A percentile compares a stretch with the other conserved stretches of the same genome.
Conservation (phyloP, 2,888 invertebrate species). For the Pinctada fucata region DNA sequence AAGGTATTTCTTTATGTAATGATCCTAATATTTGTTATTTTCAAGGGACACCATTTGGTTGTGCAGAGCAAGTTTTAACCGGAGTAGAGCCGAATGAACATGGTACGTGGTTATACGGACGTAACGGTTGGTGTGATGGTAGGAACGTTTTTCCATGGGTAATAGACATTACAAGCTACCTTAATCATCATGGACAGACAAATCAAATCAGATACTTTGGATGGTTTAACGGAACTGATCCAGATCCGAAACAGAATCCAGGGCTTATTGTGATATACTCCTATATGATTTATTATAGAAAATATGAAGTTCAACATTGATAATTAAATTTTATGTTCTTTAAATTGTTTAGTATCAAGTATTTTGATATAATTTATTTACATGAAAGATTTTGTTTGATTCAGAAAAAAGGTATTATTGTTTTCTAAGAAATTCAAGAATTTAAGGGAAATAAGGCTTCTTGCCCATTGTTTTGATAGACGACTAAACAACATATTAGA, state of each 20-base stretch:
- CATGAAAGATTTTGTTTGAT: no score
- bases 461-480: no score
- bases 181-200: constrained; percentile 9
- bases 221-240: constrained; percentile 58
- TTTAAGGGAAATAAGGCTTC: no score
- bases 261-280: constrained; percentile 60
- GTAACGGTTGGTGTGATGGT: constrained; percentile 70
- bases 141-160: constrained; percentile 56
- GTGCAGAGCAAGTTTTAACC: constrained; percentile 55
- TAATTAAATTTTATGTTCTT: neutral
- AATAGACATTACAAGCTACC: constrained; percentile 47
- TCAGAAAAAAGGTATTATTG: no score
- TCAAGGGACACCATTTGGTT: constrained; percentile 62
- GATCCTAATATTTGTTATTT: neutral
- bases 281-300: constrained; percentile 54
- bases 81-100: constrained; percentile 67
- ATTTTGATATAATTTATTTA: no score
- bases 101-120: constrained; percentile 69
- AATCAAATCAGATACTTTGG: constrained; percentile 59
- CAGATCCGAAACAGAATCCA: constrained; percentile 59
- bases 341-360: neutral
- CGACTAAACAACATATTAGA: no score
- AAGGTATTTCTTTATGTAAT: no score
- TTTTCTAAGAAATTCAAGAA: no score
- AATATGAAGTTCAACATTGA: neutral